Evolutionary conservation across 1,140 invertebrate species (phyloP), one percentile per base, ranked within the genome.

Genomic region (Acromyrmex echinatior): DNA sequence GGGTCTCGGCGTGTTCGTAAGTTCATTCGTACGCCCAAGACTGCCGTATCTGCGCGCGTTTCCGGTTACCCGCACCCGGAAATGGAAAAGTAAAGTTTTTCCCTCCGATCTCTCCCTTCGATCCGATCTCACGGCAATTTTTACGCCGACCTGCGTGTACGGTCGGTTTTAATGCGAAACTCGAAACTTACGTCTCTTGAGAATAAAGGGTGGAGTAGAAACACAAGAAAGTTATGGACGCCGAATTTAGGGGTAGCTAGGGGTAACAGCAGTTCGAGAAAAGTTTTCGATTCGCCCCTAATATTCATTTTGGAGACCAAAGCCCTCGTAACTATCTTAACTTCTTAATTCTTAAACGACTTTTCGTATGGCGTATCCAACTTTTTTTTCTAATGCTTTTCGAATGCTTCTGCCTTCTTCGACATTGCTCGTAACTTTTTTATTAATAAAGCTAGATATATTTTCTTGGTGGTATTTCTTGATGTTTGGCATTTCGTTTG

Each of bases 101-200:
- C 45, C 25, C 4, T 35, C 10, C 58, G 56, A 2, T 25, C 31
- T 25, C 16, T 0, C 45, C 51, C 25, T 49, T n/a, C 10, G 31
- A 58, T 6, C 7, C 49, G 18, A 14, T 0, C 21, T 9, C 9
- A 51, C 49, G 65, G 79, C 80, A 62, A 76, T 84, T 84, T 84
- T 84, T 84, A 76, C 70, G 80, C 66, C 16, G 25, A 39, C 39
- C 53, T 16, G 65, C 28, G 53, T 84, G 25, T 58, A 76, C 80
- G 56, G 16, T 39, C 25, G 45, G 58, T 51, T 81, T 87, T 87
- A 87, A 84, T 58, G 79, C 25, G 65, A 70, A 70, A 39, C 62
- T 68, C 62, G 62, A 58, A 87, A 84, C 70, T 87, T 84, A 66
- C 68, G 79, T 87, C 70, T 45, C 65, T n/a, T 21, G 68, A 73